Conservation (phyloP, 2,888 invertebrate genomes). For the Sycophila texana region DNA sequence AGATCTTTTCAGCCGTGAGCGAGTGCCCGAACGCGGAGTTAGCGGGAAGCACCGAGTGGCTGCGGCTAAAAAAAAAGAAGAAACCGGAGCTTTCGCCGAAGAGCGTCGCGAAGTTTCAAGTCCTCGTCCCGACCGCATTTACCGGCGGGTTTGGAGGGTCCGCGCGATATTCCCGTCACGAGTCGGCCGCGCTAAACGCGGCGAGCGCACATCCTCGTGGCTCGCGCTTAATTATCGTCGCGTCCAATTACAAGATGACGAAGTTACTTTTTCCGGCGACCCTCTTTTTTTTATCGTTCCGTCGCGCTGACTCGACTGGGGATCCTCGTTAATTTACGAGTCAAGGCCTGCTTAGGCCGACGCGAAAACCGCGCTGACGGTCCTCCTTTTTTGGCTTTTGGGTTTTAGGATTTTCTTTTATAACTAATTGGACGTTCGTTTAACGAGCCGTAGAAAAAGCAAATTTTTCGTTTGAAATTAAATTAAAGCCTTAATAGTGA, state of each 20-base stretch:
- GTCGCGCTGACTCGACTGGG: not conserved
- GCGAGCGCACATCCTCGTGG: not conserved
- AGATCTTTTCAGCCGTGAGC: slow-evolving; percentile 31
- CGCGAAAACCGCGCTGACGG: not conserved
- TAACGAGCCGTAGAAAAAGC: too few relatives aligned
- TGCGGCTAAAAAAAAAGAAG: slow-evolving; percentile 1
- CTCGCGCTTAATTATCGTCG: slow-evolving; percentile 48
- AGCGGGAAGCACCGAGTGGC: not conserved
- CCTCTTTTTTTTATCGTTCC: slow-evolving; percentile 3
- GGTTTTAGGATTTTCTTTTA: too few relatives aligned
- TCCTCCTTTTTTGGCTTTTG: not conserved
- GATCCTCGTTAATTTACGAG: slow-evolving; percentile 44
- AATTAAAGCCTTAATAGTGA: too few relatives aligned
- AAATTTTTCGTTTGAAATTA: too few relatives aligned
- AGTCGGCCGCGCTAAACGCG: slow-evolving; percentile 31
- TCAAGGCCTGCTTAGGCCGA: not conserved
- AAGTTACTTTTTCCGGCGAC: slow-evolving; percentile 15
- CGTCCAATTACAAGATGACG: slow-evolving; percentile 52
- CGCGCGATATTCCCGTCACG: slow-evolving; percentile 48
- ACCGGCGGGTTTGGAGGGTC: not conserved
- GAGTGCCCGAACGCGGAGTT: slow-evolving; percentile 17
- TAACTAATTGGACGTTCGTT: too few relatives aligned
- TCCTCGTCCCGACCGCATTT: slow-evolving; percentile 3
- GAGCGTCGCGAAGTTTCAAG: not conserved
- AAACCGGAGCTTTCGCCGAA: not conserved